Conservation (phyloP, 2,113 vertebrate species). For the human region GRCh38 chr15:91770001-91770500, state of each 20-base stretch:
- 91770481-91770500: background rate
- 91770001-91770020: background rate
- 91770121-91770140: background rate
- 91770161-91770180: background rate
- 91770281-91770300: fast-evolving
- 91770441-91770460: background rate
- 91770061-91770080: background rate
- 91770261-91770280: background rate
- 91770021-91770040: background rate
- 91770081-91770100: background rate
- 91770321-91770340: background rate
- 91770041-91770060: background rate
- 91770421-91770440: background rate
- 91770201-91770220: fast-evolving
- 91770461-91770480: background rate
- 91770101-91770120: background rate
- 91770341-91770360: background rate
- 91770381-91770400: background rate
- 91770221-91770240: background rate
- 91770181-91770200: fast-evolving
- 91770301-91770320: background rate
- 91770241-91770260: background rate
- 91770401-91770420: background rate
- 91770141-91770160: background rate
- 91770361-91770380: background rate